Conservation (phyloP, 2,888 invertebrate species). For the Chalcis sispes region DNA sequence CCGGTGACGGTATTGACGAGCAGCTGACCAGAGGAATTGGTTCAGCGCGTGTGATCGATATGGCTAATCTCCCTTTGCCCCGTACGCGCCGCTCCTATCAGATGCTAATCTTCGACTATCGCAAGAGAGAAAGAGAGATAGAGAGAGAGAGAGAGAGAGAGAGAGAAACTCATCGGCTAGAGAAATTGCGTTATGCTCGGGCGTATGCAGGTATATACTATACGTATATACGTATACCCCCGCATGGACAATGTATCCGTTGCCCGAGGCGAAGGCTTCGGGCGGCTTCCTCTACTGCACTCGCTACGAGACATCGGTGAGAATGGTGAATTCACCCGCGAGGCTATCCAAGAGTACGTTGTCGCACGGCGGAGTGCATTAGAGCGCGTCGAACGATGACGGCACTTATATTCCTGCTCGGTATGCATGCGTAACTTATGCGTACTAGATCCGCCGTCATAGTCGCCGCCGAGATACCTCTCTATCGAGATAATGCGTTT, state of each 20-base stretch:
- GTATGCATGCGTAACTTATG: background rate
- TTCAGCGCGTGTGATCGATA: constrained; percentile 73
- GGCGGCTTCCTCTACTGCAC: no score
- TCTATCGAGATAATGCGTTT: constrained; percentile 42
- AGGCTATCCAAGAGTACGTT: background rate
- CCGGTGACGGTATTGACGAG: constrained; percentile 72
- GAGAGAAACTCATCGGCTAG: background rate
- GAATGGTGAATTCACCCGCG: constrained; percentile 43
- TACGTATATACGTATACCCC: no score
- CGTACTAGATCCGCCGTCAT: no score
- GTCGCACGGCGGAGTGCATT: no score
- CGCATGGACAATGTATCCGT: no score
- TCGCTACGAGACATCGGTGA: constrained; percentile 26
- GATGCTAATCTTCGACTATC: constrained; percentile 71
- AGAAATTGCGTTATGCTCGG: background rate
- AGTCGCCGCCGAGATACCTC: no score
- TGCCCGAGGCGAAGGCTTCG: no score
- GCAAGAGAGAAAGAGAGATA: constrained; percentile 24
- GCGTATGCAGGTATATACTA: no score
- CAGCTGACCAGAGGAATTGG: constrained; percentile 73
- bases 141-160: constrained; percentile 1
- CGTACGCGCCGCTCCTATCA: constrained; percentile 58
- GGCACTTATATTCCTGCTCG: constrained; percentile 10
- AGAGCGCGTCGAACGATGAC: constrained; percentile 30
- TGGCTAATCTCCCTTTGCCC: constrained; percentile 71